A percentile compares a stretch with the other conserved stretches of the same genome.
These are phyloP conservation scores for Isichthys henryi DNA, from an alignment of 2,113 vertebrate species.

Conservation along the genomic window DNA sequence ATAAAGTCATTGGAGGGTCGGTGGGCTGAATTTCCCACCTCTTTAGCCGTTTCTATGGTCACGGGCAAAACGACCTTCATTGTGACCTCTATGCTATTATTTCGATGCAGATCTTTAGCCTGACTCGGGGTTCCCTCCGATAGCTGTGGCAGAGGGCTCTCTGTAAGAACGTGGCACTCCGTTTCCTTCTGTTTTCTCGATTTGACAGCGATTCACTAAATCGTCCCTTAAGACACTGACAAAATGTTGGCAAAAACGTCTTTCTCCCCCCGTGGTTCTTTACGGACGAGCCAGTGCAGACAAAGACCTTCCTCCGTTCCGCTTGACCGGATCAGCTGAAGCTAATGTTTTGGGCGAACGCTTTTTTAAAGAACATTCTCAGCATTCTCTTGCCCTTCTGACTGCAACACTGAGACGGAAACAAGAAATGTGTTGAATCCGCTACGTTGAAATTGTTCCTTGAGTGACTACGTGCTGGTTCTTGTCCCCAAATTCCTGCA, in stretches of 20 bases:
- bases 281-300: slow-evolving; percentile 43
- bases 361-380: slow-evolving; percentile 35
- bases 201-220: slow-evolving; percentile 52
- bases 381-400: slow-evolving; percentile 39
- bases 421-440: slow-evolving; percentile 58
- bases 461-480: too few species aligned
- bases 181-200: slow-evolving; percentile 43
- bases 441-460: slow-evolving; percentile 54
- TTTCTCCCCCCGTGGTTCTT: slow-evolving; percentile 45
- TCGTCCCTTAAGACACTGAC: slow-evolving; percentile 48
- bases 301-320: slow-evolving; percentile 52
- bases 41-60: slow-evolving; percentile 74
- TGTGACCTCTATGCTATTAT: slow-evolving; percentile 49
- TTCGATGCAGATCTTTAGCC: slow-evolving; percentile 63
- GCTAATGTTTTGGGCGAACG: slow-evolving; percentile 46
- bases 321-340: slow-evolving; percentile 47
- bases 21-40: slow-evolving; percentile 71
- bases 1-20: slow-evolving; percentile 76
- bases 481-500: not conserved
- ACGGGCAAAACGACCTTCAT: slow-evolving; percentile 43
- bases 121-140: not conserved
- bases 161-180: slow-evolving; percentile 15
- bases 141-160: not conserved
- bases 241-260: slow-evolving; percentile 53
- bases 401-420: slow-evolving; percentile 9